A percentile compares a stretch with the other conserved stretches of the same genome.
Conservation (phyloP, 2,797 vertebrate species). For the Danio tinwini region DNA sequence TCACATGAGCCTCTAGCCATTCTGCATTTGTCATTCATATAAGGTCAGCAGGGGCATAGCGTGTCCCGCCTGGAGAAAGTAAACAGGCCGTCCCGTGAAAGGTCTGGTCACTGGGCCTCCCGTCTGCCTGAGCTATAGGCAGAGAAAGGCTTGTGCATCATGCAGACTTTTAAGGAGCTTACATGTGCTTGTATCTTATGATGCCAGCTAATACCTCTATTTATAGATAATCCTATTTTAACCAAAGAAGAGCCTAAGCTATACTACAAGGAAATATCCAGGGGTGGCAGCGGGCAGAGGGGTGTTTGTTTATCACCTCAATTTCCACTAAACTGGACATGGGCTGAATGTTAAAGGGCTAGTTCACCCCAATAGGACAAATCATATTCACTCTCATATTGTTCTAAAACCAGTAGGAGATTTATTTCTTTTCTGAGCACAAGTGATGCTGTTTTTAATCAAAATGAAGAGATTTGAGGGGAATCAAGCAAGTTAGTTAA, state of each 20-base stretch:
- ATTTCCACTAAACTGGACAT: too few species aligned
- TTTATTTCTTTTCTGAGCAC: too few species aligned
- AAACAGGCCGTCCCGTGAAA: conserved; percentile 56
- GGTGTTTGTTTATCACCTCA: conserved; percentile 38
- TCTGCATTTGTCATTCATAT: conserved; percentile 42
- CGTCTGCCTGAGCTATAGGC: conserved; percentile 33
- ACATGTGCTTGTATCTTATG: conserved; percentile 68
- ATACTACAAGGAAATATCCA: conserved; percentile 60
- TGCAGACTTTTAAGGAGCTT: conserved; percentile 73
- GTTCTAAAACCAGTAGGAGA: too few species aligned
- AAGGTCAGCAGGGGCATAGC: conserved; percentile 36
- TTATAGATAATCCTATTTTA: conserved; percentile 81
- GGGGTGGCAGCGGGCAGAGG: background rate
- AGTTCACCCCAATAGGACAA: background rate
- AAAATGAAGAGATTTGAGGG: too few species aligned
- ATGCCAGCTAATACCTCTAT: conserved; percentile 77
- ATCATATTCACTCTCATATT: background rate
- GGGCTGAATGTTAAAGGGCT: too few species aligned
- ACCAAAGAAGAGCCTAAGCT: conserved; percentile 67
- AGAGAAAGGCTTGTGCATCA: conserved; percentile 58
- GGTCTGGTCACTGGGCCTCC: conserved; percentile 45
- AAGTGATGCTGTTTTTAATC: too few species aligned
- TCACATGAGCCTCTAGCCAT: conserved; percentile 1
- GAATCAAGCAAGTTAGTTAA: too few species aligned
- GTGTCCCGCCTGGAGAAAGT: conserved; percentile 24